These are phyloP conservation scores for Idaea aversata DNA, from an alignment of 2,888 invertebrate genomes.

Conservation along the genomic window DNA sequence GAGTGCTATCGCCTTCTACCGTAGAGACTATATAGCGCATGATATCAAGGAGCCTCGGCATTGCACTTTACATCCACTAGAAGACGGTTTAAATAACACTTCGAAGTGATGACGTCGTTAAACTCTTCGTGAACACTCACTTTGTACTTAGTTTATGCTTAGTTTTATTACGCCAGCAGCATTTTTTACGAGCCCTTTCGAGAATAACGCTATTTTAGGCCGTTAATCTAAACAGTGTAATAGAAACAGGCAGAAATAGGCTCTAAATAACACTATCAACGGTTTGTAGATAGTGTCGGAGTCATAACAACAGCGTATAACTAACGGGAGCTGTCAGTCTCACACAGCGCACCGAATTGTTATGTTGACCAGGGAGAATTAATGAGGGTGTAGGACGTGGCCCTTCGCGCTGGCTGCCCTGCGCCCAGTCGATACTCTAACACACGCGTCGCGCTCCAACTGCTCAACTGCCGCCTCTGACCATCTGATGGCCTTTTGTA, in stretches of 20 bases:
- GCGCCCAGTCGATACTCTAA: slow-evolving; percentile 28
- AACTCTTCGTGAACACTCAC: slow-evolving; percentile 52
- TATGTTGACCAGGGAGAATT: slow-evolving; percentile 51
- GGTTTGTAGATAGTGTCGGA: slow-evolving; percentile 55
- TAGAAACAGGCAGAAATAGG: slow-evolving; percentile 28
- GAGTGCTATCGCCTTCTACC: slow-evolving; percentile 14
- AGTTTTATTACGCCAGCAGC: slow-evolving; percentile 48
- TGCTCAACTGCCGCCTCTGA: slow-evolving; percentile 3
- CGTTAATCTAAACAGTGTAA: slow-evolving; percentile 30
- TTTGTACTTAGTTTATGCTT: slow-evolving; percentile 55
- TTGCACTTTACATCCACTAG: slow-evolving; percentile 43
- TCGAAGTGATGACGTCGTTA: slow-evolving; percentile 53
- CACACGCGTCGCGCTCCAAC: not conserved
- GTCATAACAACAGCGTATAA: slow-evolving; percentile 57
- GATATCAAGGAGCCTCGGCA: slow-evolving; percentile 28
- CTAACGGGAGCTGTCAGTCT: slow-evolving; percentile 65
- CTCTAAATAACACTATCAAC: slow-evolving; percentile 44
- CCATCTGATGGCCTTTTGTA: slow-evolving; percentile 6
- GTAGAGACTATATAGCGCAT: slow-evolving; percentile 23
- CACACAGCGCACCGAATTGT: slow-evolving; percentile 50
- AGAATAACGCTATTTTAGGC: slow-evolving; percentile 16
- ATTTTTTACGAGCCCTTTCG: slow-evolving; percentile 32
- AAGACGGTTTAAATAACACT: slow-evolving; percentile 53
- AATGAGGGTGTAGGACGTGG: slow-evolving; percentile 44
- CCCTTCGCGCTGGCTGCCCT: slow-evolving; percentile 30